A percentile compares a stretch with the other conserved stretches of the same genome.
Evolutionary conservation across 2,797 vertebrate genomes (phyloP).

Genomic region (Argyrosomus regius): DNA sequence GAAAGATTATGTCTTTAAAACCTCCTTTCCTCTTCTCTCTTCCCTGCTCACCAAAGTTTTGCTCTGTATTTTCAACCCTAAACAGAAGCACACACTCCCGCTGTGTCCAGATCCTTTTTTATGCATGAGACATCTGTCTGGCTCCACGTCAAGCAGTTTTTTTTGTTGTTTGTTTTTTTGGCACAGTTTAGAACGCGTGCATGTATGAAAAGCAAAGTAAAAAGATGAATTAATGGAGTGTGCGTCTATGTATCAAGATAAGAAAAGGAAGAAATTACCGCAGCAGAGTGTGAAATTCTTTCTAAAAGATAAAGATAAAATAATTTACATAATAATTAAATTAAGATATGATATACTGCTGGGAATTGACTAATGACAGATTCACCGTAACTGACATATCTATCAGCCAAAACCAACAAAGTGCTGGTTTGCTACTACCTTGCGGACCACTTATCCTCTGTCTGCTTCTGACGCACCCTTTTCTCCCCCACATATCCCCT

Average conservation of each 20-base stretch:
- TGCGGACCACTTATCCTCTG: conserved; percentile 47
- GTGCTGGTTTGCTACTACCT: conserved; percentile 51
- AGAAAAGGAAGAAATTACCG: too few species aligned
- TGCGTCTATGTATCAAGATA: background rate
- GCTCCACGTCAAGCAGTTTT: conserved; percentile 19
- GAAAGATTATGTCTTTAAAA: background rate
- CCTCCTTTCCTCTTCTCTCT: background rate
- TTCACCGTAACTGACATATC: conserved; percentile 42
- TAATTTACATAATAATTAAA: conserved; percentile 12
- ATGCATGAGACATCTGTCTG: conserved; percentile 44
- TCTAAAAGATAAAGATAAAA: conserved; percentile 1
- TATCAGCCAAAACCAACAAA: conserved; percentile 77
- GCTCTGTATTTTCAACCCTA: background rate
- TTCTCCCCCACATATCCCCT: conserved; percentile 37
- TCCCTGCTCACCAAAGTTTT: background rate
- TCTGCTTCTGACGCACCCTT: conserved; percentile 46
- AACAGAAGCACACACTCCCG: conserved; percentile 29
- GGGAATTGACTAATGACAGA: conserved; percentile 43
- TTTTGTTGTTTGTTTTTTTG: background rate
- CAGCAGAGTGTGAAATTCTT: background rate
- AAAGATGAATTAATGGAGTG: background rate
- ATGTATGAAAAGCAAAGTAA: background rate
- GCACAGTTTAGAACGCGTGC: background rate
- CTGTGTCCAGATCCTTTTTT: conserved; percentile 39
- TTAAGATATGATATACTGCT: conserved; percentile 25